Percentiles rank a stretch among this genome's conserved stretches.
Evolutionary conservation across 2,797 vertebrate genomes (phyloP).

Genomic region (Poeciliopsis turneri): DNA sequence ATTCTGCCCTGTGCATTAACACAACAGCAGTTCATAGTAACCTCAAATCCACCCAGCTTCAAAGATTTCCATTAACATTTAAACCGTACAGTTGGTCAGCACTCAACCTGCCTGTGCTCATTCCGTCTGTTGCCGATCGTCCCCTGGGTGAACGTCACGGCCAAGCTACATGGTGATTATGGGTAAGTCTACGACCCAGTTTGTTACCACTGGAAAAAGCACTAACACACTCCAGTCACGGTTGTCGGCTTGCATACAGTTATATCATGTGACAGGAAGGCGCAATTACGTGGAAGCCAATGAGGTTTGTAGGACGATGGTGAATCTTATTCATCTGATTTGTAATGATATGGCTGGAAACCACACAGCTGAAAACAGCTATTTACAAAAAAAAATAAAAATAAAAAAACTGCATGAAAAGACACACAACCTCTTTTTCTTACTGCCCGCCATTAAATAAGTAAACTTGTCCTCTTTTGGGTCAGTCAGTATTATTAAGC

Average conservation of each 20-base stretch:
- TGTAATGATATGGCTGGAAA: conserved; percentile 58
- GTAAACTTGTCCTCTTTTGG: neutral
- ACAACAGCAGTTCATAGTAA: conserved; percentile 20
- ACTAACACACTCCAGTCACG: conserved; percentile 50
- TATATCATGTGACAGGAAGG: conserved; percentile 54
- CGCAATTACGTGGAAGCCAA: conserved; percentile 62
- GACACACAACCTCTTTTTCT: neutral
- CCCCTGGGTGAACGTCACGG: conserved; percentile 24
- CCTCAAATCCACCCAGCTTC: conserved; percentile 35
- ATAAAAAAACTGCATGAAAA: neutral
- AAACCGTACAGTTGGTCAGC: conserved; percentile 12
- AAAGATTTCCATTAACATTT: conserved; percentile 25
- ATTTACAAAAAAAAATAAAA: neutral
- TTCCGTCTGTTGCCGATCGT: conserved; percentile 30
- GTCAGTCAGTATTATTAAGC: neutral
- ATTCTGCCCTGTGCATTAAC: conserved; percentile 26
- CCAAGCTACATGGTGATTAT: conserved; percentile 54
- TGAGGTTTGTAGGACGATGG: conserved; percentile 54
- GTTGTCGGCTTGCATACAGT: conserved; percentile 62
- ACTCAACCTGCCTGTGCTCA: neutral
- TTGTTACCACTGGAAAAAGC: conserved; percentile 43
- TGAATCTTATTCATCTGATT: conserved; percentile 66
- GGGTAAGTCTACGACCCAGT: conserved; percentile 52
- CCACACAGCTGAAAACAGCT: conserved; percentile 22
- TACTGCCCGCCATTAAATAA: neutral